Evolutionary conservation across 2,888 invertebrate genomes (phyloP).

Genomic region (Kuschelorhynchus macadamiae): DNA sequence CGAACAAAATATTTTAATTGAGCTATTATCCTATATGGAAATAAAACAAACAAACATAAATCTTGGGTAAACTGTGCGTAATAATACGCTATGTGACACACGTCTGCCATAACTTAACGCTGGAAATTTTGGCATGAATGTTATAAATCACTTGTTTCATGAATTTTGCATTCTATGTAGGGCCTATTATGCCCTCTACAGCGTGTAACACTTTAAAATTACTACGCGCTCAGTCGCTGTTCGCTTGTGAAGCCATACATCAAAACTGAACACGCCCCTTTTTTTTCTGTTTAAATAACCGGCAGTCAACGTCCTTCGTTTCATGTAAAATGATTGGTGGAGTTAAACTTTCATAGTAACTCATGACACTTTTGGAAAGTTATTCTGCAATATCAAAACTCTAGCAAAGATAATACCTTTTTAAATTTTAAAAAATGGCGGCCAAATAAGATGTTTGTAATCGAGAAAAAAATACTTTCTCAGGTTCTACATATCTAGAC

Average conservation of each 20-base stretch:
- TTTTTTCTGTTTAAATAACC: not conserved
- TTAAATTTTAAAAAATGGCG: too few species aligned
- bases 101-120: slow-evolving; percentile 44
- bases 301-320: not conserved
- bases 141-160: slow-evolving; percentile 54
- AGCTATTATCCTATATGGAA: slow-evolving; percentile 32
- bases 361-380: too few species aligned
- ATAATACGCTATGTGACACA: slow-evolving; percentile 47
- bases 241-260: slow-evolving; percentile 4
- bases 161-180: slow-evolving; percentile 59
- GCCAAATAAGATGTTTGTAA: too few species aligned
- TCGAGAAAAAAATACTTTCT: too few species aligned
- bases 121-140: slow-evolving; percentile 42
- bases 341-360: too few species aligned
- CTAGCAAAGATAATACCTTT: too few species aligned
- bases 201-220: slow-evolving; percentile 46
- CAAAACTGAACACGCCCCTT: slow-evolving; percentile 1
- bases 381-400: too few species aligned
- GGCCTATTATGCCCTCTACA: slow-evolving; percentile 43
- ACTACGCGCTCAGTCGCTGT: slow-evolving; percentile 36
- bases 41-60: slow-evolving; percentile 43
- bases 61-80: slow-evolving; percentile 44
- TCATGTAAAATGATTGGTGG: too few species aligned
- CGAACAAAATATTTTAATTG: slow-evolving; percentile 42
- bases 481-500: too few species aligned